Conservation (phyloP, 2,113 vertebrate species). For the Stercorarius parasiticus region DNA sequence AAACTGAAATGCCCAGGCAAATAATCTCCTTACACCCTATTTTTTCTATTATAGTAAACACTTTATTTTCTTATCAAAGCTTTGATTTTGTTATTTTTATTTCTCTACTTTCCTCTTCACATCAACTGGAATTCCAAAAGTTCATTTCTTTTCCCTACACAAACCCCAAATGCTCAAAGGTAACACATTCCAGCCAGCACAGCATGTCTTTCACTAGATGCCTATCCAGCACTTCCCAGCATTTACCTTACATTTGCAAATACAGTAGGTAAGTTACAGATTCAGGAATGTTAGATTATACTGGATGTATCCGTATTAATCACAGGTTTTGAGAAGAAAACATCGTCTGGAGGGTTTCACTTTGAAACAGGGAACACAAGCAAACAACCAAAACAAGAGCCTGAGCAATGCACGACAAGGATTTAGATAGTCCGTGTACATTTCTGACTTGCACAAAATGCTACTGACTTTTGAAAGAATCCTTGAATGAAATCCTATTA, state of each 20-base stretch:
- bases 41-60: not conserved
- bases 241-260: not conserved
- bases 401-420: not conserved
- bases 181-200: not conserved
- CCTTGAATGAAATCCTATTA: not conserved
- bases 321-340: not conserved
- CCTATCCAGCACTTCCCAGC: not conserved
- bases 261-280: not conserved
- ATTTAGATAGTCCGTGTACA: not conserved
- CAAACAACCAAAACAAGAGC: not conserved
- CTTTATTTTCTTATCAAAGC: not conserved
- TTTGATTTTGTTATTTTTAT: not conserved
- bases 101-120: not conserved
- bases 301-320: not conserved
- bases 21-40: not conserved
- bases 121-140: not conserved
- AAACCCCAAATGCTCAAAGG: not conserved
- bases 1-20: not conserved
- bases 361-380: not conserved
- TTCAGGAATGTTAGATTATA: not conserved
- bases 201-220: not conserved
- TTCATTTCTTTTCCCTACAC: not conserved
- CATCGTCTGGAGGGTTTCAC: not conserved
- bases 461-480: not conserved
- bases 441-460: not conserved